These are phyloP conservation scores for Grallaria varia DNA, from an alignment of 2,113 vertebrate genomes.

Conservation along the genomic window DNA sequence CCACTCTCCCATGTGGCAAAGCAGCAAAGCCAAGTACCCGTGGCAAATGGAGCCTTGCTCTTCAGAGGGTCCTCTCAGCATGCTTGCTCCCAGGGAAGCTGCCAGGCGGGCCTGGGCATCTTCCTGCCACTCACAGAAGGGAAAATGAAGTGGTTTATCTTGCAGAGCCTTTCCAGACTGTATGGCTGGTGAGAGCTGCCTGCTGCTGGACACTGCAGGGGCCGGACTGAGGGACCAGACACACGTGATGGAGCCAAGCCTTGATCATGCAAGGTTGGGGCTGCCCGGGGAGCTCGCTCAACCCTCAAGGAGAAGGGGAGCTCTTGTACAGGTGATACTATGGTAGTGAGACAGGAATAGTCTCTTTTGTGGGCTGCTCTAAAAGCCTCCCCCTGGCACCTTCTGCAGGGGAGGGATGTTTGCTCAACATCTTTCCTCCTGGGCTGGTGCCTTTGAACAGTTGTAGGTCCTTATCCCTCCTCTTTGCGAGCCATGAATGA, in stretches of 20 bases:
- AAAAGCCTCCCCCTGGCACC: neutral
- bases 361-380: neutral
- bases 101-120: neutral
- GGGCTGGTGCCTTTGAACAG: neutral
- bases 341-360: neutral
- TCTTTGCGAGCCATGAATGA: neutral
- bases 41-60: neutral
- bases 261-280: neutral
- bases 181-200: neutral
- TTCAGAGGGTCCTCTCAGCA: neutral
- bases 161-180: neutral
- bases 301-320: neutral
- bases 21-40: neutral
- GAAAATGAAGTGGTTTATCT: neutral
- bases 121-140: neutral
- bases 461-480: neutral
- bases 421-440: neutral
- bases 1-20: accelerated
- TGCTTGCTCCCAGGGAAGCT: neutral
- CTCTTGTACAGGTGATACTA: neutral
- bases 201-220: neutral
- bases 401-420: neutral
- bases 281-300: neutral
- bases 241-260: neutral
- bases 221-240: neutral